Percentiles rank a stretch among this genome's conserved stretches.
These are phyloP conservation scores for Trachelus iudaicus DNA, from an alignment of 2,888 invertebrate species.

Conservation along the genomic window DNA sequence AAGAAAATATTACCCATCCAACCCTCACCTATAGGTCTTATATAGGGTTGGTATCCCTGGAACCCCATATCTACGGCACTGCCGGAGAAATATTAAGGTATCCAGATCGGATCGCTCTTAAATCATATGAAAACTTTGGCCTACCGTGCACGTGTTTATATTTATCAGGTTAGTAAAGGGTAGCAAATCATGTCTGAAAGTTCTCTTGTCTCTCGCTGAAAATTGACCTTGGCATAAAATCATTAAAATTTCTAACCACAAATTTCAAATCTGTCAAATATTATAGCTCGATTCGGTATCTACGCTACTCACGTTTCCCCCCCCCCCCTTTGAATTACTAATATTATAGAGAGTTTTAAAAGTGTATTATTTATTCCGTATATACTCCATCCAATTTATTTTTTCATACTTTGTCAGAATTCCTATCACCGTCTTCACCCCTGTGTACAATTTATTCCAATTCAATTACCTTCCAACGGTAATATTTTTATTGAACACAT, in stretches of 20 bases:
- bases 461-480: neutral
- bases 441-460: neutral
- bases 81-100: slow-evolving; percentile 3
- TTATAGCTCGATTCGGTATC: neutral
- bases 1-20: slow-evolving; percentile 2
- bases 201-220: neutral
- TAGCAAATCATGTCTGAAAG: neutral
- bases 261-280: neutral
- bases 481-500: neutral
- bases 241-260: neutral
- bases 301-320: neutral
- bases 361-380: neutral
- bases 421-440: neutral
- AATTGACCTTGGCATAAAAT: neutral
- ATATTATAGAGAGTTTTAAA: neutral
- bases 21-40: neutral
- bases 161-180: neutral
- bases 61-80: neutral
- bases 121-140: slow-evolving; percentile 1
- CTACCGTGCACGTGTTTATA: neutral
- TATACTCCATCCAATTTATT: neutral
- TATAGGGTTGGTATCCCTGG: neutral
- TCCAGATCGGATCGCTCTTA: slow-evolving; percentile 2
- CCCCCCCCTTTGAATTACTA: neutral
- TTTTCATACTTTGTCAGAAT: neutral